Conservation (phyloP, 1,140 invertebrate genomes). For the Bombus soroeensis region DNA sequence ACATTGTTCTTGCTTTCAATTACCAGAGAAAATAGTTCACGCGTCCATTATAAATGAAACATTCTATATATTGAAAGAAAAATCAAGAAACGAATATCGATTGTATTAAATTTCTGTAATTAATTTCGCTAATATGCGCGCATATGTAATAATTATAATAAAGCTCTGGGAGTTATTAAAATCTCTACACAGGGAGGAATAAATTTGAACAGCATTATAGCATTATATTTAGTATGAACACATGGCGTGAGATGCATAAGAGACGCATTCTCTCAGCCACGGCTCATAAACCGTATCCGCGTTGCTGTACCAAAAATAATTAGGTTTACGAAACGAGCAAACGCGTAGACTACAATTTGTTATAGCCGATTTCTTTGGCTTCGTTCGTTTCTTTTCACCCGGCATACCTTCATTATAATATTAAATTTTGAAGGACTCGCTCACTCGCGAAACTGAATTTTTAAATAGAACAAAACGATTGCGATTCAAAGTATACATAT, state of each 20-base stretch:
- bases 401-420: neutral
- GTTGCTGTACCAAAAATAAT: slow-evolving; percentile 29
- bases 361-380: slow-evolving; percentile 4
- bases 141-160: neutral
- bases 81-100: neutral
- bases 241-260: slow-evolving; percentile 11
- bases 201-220: neutral
- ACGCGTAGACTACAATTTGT: slow-evolving; percentile 2
- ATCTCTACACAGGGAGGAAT: neutral
- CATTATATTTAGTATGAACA: neutral
- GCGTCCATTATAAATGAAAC: neutral
- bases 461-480: neutral
- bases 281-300: neutral
- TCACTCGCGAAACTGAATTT: neutral
- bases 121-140: neutral
- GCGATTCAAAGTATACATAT: neutral
- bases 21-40: neutral
- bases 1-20: neutral
- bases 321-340: slow-evolving; percentile 28
- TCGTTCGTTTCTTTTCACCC: neutral
- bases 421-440: neutral
- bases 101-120: neutral
- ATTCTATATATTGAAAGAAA: neutral
- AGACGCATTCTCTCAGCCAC: slow-evolving; percentile 1
- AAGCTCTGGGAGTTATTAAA: neutral